Percentiles rank a stretch among this genome's conserved stretches.
Evolutionary conservation across 2,113 vertebrate genomes (phyloP).

Genomic region (Murina feae): DNA sequence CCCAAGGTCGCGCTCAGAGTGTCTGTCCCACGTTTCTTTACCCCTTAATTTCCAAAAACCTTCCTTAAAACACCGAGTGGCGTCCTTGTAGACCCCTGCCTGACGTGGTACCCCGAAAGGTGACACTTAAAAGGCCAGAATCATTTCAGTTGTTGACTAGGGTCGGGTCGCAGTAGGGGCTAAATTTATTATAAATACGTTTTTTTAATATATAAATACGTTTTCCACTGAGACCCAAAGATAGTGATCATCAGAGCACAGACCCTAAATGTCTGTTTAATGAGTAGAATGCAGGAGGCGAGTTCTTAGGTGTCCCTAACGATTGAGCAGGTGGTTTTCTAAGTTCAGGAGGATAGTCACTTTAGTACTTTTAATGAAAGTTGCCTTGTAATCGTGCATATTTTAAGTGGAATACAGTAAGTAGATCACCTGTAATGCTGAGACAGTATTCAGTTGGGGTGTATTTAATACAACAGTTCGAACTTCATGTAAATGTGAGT

Average conservation of each 20-base stretch:
- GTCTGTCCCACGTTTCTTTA: not conserved
- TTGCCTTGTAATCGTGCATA: not conserved
- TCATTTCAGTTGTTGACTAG: not conserved
- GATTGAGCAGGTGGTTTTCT: not conserved
- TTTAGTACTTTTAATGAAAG: slow-evolving; percentile 19
- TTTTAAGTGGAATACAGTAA: not conserved
- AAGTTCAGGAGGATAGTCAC: not conserved
- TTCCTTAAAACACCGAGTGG: not conserved
- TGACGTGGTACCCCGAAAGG: not conserved
- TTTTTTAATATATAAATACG: not conserved
- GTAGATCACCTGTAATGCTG: not conserved
- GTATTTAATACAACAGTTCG: not conserved
- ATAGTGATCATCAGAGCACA: not conserved
- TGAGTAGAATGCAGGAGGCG: not conserved
- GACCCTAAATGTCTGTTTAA: not conserved
- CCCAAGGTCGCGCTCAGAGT: not conserved
- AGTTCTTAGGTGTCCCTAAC: not conserved
- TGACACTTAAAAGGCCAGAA: not conserved
- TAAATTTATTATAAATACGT: not conserved
- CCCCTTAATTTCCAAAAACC: not conserved
- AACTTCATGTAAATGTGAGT: not conserved
- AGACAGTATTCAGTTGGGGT: not conserved
- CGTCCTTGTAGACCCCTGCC: not conserved
- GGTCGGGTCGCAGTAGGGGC: not conserved
- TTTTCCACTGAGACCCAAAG: not conserved